These are phyloP conservation scores for Mus caroli DNA, from an alignment of 2,797 vertebrate genomes.

Conservation along the genomic window DNA sequence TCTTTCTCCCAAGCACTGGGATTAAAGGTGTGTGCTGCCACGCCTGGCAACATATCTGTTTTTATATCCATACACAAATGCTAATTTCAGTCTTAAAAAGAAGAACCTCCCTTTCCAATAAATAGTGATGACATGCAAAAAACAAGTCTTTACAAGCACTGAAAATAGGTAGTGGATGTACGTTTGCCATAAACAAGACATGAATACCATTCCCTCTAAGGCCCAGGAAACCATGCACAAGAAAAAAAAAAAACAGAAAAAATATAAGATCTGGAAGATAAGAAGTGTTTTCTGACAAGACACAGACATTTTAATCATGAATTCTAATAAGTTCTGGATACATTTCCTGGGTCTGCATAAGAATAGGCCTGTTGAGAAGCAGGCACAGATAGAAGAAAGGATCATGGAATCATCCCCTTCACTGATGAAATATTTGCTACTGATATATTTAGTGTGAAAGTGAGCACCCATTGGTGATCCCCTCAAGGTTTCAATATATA, in stretches of 20 bases:
- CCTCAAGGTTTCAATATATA: background rate
- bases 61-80: background rate
- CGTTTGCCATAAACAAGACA: background rate
- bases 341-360: background rate
- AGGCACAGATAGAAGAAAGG: background rate
- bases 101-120: background rate
- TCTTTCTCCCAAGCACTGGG: too few relatives aligned
- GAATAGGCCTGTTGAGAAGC: background rate
- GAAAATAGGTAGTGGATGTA: background rate
- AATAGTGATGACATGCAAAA: background rate
- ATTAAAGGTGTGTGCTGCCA: too few relatives aligned
- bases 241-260: too few relatives aligned
- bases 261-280: background rate
- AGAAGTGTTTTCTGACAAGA: background rate
- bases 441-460: background rate
- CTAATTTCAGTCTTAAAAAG: background rate
- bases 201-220: background rate
- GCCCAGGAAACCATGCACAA: too few relatives aligned
- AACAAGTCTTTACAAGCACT: background rate
- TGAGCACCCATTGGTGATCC: background rate
- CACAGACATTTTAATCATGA: background rate
- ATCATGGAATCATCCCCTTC: background rate
- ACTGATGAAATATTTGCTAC: background rate
- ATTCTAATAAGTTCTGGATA: background rate
- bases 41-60: background rate